These are phyloP conservation scores for Gymnopithys bicolor DNA, from an alignment of 2,797 vertebrate species.

Conservation along the genomic window DNA sequence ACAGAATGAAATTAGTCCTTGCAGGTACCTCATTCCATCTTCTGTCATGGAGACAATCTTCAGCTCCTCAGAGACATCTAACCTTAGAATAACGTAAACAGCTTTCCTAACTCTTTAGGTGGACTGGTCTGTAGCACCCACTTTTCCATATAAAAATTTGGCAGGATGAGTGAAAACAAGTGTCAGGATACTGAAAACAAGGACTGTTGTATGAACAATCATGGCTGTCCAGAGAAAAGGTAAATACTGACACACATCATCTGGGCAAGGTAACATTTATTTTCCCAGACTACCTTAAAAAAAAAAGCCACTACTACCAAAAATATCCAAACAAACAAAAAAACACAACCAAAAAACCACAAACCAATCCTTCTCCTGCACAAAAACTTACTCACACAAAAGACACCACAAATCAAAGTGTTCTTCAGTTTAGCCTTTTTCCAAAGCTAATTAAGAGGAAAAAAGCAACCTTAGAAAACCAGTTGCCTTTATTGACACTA, in stretches of 20 bases:
- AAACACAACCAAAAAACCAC: background rate
- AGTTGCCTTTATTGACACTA: background rate
- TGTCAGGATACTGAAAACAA: background rate
- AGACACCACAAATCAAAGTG: background rate
- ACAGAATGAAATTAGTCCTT: background rate
- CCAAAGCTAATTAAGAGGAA: background rate
- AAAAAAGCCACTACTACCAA: background rate
- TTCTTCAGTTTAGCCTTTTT: background rate
- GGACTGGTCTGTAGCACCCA: accelerated
- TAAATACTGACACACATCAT: background rate
- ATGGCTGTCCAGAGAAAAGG: accelerated
- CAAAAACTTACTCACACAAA: background rate
- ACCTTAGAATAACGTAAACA: background rate
- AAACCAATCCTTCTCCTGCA: accelerated
- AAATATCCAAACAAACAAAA: background rate
- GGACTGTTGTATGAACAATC: background rate
- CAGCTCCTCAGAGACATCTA: background rate
- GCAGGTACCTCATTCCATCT: background rate
- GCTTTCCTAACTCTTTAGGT: background rate
- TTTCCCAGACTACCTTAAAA: background rate
- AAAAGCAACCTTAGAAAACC: background rate
- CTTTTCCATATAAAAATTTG: background rate
- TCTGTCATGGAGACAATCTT: background rate
- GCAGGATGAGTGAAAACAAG: background rate
- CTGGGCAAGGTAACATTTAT: background rate